Percentiles rank a stretch among this genome's conserved stretches.
phyloP scores from a whole-genome alignment of 2,113 vertebrate genomes.

The Aramus guarauna region DNA sequence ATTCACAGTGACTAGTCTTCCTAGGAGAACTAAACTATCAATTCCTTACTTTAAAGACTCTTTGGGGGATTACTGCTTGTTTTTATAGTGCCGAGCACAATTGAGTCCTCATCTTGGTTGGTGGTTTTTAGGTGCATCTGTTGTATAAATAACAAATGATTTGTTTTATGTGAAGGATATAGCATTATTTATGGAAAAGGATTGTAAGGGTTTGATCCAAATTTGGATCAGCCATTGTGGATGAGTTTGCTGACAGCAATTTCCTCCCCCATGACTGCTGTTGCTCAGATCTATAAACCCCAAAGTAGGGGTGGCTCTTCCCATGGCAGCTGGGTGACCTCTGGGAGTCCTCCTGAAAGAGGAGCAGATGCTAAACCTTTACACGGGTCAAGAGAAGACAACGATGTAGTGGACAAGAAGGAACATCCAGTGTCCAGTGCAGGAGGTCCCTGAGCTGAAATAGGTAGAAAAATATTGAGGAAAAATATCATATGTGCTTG shows the following conservation, averaged over 20 bases:
- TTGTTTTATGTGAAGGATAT: background rate
- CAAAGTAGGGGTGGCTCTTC: background rate
- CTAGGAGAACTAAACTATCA: background rate
- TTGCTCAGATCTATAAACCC: background rate
- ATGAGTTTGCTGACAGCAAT: background rate
- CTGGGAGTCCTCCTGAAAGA: background rate
- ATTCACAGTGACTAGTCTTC: background rate
- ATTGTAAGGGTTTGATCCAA: background rate
- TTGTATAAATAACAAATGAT: background rate
- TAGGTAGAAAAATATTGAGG: background rate
- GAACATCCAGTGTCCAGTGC: background rate
- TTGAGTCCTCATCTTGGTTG: background rate
- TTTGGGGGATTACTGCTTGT: background rate
- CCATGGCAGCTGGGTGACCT: background rate
- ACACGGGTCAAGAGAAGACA: background rate
- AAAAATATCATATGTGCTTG: background rate
- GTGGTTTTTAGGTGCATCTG: background rate
- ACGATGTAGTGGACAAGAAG: fast-evolving
- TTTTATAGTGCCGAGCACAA: background rate
- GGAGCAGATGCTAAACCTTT: background rate
- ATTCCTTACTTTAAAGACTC: background rate
- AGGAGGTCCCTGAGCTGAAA: background rate
- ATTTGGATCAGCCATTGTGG: background rate
- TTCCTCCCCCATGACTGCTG: background rate
- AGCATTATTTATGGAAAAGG: background rate